Conservation (phyloP, 2,888 invertebrate species). For the Aproaerema taeniolella region DNA sequence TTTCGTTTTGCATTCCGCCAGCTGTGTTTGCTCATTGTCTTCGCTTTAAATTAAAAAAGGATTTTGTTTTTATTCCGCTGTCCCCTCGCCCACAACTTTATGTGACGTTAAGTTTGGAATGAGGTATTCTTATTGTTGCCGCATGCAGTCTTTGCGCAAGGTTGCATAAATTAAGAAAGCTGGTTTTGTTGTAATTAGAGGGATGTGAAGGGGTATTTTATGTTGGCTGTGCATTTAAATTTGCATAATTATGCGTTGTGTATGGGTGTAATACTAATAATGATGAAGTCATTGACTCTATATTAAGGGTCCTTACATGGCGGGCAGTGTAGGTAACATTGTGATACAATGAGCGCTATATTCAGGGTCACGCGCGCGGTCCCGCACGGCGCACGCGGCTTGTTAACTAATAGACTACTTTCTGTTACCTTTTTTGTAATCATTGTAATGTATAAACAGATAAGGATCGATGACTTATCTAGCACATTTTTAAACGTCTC, state of each 20-base stretch:
- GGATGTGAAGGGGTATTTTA: conserved; percentile 18
- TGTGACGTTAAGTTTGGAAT: conserved; percentile 72
- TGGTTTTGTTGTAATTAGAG: conserved; percentile 58
- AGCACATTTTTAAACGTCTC: neutral
- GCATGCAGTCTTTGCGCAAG: conserved; percentile 54
- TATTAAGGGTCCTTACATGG: conserved; percentile 10
- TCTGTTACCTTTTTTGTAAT: conserved; percentile 15
- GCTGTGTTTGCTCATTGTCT: conserved; percentile 75
- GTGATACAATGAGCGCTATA: conserved; percentile 25
- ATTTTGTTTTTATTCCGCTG: conserved; percentile 58
- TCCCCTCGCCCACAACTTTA: conserved; percentile 70
- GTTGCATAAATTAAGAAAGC: conserved; percentile 62
- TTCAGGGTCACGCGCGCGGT: conserved; percentile 35
- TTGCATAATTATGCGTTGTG: conserved; percentile 10
- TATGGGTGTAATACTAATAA: conserved; percentile 5
- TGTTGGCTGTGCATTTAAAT: conserved; percentile 9
- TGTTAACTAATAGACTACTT: conserved; percentile 33
- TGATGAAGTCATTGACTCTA: conserved; percentile 17
- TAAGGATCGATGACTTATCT: conserved; percentile 9
- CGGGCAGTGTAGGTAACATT: conserved; percentile 1
- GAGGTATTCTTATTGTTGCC: conserved; percentile 67
- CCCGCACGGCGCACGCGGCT: conserved; percentile 38
- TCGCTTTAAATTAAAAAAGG: conserved; percentile 66
- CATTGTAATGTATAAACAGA: conserved; percentile 11
- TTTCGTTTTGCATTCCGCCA: conserved; percentile 72